Conservation (phyloP, 2,888 invertebrate genomes). For the Drosophila dives region DNA sequence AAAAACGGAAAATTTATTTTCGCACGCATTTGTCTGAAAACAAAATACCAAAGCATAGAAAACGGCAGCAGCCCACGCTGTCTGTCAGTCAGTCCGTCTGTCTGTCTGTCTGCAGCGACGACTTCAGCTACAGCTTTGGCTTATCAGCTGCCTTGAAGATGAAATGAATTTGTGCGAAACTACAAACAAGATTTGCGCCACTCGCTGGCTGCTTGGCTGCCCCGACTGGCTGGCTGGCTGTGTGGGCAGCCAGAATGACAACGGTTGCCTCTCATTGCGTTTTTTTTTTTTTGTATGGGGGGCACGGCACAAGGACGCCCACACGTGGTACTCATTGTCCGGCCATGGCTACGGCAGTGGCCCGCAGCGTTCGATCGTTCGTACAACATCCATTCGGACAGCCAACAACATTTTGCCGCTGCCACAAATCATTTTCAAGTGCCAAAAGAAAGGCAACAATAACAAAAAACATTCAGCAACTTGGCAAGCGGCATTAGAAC, state of each 20-base stretch:
- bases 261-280: slow-evolving; percentile 42
- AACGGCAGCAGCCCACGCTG: slow-evolving; percentile 48
- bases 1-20: slow-evolving; percentile 62
- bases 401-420: slow-evolving; percentile 62
- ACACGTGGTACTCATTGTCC: slow-evolving; percentile 56
- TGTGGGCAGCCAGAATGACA: slow-evolving; percentile 71
- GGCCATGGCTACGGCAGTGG: slow-evolving; percentile 23
- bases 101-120: slow-evolving; percentile 24
- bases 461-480: slow-evolving; percentile 22
- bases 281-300: not conserved
- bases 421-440: slow-evolving; percentile 79
- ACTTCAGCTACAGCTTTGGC: slow-evolving; percentile 33
- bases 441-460: slow-evolving; percentile 52
- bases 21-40: slow-evolving; percentile 66
- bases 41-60: slow-evolving; percentile 31
- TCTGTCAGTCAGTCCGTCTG: not conserved
- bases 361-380: slow-evolving; percentile 38
- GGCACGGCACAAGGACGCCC: slow-evolving; percentile 39
- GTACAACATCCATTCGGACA: slow-evolving; percentile 51
- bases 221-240: slow-evolving; percentile 27
- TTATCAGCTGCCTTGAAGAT: slow-evolving; percentile 70
- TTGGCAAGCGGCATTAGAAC: slow-evolving; percentile 61
- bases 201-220: slow-evolving; percentile 5
- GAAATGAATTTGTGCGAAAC: slow-evolving; percentile 79
- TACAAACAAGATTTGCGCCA: slow-evolving; percentile 71